Evolutionary conservation across 64 coral and sea anemone species (phyloP), one percentile per base, ranked within the genome.

Genomic region (Porites lutea): DNA sequence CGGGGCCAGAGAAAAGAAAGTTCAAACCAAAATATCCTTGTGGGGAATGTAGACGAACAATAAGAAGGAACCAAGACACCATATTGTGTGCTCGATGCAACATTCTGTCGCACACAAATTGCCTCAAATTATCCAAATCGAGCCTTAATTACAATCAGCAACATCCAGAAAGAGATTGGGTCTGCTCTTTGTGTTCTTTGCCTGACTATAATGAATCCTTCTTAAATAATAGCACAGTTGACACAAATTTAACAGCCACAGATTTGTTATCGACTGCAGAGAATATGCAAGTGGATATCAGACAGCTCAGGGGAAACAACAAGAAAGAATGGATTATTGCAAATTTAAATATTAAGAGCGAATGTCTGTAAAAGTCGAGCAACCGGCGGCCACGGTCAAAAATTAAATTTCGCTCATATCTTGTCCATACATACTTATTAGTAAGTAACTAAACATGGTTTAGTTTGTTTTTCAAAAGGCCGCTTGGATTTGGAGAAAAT

Each of bases 71-170:
- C 65, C 65, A 68, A 68, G 65, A 68, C 52, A 55, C 79, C 79
- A 82, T 82, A 45, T 82, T 82, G 53, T 82, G 79, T 61, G 19
- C 52, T 9, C n/a, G 44, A 22, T 82, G 79, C 55, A 82, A 82
- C 4, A 16, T 23, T 37, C 61, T 16, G 79, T 37, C 44, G 12
- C 79, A 82, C 13, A 55, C 79, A 6, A 82, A 61, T n/a, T 82
- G 79, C 44, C 79, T 82, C 4, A 37, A 61, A 5, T 16, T 82
- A 19, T 22, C 79, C 23, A 82, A 59, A 59, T 21, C 37, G 0
- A 46, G 15, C 52, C 62, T 82, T 44, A 7, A 82, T 7, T 82
- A 82, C 53, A 43, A 64, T 58, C 27, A 37, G 16, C n/a, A 23
- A 44, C 19, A 59, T 16, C 79, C 79, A 37, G 79, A 82, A 14